Evolutionary conservation across 2,888 invertebrate species (phyloP).

Genomic region (Lydus trimaculatus): DNA sequence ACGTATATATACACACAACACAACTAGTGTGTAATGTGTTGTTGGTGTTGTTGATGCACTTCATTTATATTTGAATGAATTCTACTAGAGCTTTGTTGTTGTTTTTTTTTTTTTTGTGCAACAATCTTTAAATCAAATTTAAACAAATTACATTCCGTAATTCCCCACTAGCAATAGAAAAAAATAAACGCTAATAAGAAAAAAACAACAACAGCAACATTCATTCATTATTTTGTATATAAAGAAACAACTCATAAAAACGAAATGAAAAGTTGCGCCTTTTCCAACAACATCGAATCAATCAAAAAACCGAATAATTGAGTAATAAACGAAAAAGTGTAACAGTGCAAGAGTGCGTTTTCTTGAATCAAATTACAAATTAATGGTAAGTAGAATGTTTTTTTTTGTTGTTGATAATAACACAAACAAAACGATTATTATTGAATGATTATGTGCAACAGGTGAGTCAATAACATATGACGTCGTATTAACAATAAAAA

Average conservation of each 20-base stretch:
- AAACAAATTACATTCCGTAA: not conserved
- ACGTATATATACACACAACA: not conserved
- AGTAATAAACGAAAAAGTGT: not conserved
- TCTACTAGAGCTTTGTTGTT: too few species aligned
- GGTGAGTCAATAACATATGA: not conserved
- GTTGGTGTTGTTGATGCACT: not conserved
- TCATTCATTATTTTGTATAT: constrained; percentile 4
- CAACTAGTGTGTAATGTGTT: not conserved
- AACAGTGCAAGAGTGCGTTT: not conserved
- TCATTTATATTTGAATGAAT: not conserved
- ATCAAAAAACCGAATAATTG: not conserved
- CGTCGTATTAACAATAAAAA: not conserved
- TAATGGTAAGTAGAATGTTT: not conserved
- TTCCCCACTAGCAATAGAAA: not conserved
- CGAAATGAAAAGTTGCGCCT: constrained; percentile 14
- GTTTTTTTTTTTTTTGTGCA: not conserved
- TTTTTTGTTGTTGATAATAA: not conserved
- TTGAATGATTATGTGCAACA: not conserved
- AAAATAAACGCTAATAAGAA: not conserved
- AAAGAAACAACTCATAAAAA: not conserved
- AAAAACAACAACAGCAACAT: constrained; percentile 2
- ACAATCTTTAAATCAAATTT: not conserved
- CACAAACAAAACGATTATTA: not conserved
- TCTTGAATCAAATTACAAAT: not conserved
- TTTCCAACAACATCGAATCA: not conserved